Base-by-base conservation (phyloP, 2,113 vertebrate species). In the Recurvirostra avosetta region DNA sequence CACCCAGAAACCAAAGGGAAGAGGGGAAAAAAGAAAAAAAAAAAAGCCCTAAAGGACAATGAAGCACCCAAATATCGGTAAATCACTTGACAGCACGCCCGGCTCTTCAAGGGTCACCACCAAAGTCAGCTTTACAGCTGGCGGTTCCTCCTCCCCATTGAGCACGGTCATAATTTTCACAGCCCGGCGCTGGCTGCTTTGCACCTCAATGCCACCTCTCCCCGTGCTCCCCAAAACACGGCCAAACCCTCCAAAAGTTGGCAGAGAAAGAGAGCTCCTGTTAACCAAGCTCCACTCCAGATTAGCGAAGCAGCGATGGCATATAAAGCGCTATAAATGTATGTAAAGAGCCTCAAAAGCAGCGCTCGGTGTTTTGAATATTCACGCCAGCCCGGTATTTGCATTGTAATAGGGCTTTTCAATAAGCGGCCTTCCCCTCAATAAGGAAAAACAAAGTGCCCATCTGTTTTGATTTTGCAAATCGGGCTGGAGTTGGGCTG, bases 331-430 rank as follows among this genome's bases (percentile, higher is more conserved):
- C 80, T 18, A 92, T 19, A 87, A 77, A 96, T 95, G 73, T 72
- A 96, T 76, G 89, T 61, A 68, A 94, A 86, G 66, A 26, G 73
- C 61, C 66, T 85, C 67, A 45, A 96, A 95, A 92, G 70, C 53
- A 59, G 58, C 21, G 4, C 55, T 12, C 8, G 21, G 58, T 0
- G 19, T 18, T 87, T 61, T 95, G 94, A 96, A 97, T 96, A 96
- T 97, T 97, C 92, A 97, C 94, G 20, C 61, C 92, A 41, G 47
- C 43, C 72, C 58, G 49, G 91, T 87, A 97, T 97, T 95, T 95
- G 96, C 96, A 97, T 97, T 14, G 83, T 75, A 96, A 97, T 88
- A 7, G 96, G 76, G 49, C 78, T 56, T 93, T 95, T 96, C 96
- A 92, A 65, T 21, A 9, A 68, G n/a, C 90, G 72, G 77, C 92